Conservation (phyloP, 2,888 invertebrate genomes). For the Acrocera orbiculus region DNA sequence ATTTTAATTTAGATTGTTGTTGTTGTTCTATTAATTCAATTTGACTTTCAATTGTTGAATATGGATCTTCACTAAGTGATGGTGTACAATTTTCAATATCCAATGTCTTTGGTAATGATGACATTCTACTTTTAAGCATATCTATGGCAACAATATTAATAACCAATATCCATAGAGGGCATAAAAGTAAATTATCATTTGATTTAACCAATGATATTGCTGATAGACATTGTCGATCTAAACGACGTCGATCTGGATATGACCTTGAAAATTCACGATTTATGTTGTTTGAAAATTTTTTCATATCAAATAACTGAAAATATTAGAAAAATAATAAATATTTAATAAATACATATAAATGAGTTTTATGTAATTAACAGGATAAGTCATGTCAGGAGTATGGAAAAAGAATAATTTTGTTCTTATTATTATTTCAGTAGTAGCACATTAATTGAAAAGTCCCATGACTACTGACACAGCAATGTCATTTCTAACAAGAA, state of each 20-base stretch:
- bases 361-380: neutral
- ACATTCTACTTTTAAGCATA: conserved; percentile 49
- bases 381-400: neutral
- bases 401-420: neutral
- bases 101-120: conserved; percentile 24
- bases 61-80: conserved; percentile 26
- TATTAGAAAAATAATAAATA: neutral
- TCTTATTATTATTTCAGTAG: neutral
- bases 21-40: conserved; percentile 26
- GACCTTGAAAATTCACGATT: conserved; percentile 46
- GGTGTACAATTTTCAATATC: conserved; percentile 15
- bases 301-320: conserved; percentile 48
- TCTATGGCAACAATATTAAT: conserved; percentile 64
- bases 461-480: too few species aligned
- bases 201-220: conserved; percentile 54
- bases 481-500: too few species aligned
- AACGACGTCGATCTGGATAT: conserved; percentile 46
- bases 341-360: neutral
- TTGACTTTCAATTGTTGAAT: conserved; percentile 30
- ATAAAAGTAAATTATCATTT: conserved; percentile 46
- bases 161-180: conserved; percentile 63
- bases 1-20: conserved; percentile 22
- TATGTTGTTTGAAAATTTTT: conserved; percentile 49
- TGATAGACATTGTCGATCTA: conserved; percentile 52
- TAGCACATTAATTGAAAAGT: too few species aligned